A percentile compares a stretch with the other conserved stretches of the same genome.
Evolutionary conservation across 1,140 invertebrate species (phyloP).

Genomic region (Aphis gossypii): DNA sequence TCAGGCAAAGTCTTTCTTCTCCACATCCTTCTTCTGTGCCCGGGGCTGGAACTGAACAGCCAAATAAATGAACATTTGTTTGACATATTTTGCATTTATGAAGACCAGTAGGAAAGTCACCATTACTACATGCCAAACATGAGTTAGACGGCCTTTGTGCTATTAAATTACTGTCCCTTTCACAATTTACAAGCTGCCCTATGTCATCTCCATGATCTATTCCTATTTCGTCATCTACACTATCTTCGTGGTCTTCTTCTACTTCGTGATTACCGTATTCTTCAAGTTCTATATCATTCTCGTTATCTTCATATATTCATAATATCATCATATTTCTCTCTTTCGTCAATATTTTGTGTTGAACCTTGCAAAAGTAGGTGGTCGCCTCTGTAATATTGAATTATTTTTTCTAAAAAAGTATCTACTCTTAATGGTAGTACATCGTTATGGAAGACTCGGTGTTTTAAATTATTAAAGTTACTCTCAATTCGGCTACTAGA

Average conservation of each 20-base stretch:
- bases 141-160: neutral
- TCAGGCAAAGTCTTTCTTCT: neutral
- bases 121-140: neutral
- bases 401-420: neutral
- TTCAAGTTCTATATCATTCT: neutral
- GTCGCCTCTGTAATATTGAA: neutral
- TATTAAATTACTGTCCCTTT: neutral
- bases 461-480: neutral
- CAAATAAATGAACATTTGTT: neutral
- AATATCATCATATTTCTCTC: neutral
- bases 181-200: neutral
- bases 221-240: neutral
- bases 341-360: neutral
- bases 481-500: neutral
- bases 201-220: neutral
- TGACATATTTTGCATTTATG: neutral
- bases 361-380: neutral
- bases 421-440: neutral
- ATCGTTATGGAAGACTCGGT: conserved; percentile 17
- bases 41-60: neutral
- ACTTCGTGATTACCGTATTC: neutral
- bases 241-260: neutral
- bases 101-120: neutral
- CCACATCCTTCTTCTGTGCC: neutral
- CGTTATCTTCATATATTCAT: neutral